A percentile compares a stretch with the other conserved stretches of the same genome.
Evolutionary conservation across 35 echinoderm and acorn worm species (phyloP).

Genomic region (Heliocidaris erythrogramma): DNA sequence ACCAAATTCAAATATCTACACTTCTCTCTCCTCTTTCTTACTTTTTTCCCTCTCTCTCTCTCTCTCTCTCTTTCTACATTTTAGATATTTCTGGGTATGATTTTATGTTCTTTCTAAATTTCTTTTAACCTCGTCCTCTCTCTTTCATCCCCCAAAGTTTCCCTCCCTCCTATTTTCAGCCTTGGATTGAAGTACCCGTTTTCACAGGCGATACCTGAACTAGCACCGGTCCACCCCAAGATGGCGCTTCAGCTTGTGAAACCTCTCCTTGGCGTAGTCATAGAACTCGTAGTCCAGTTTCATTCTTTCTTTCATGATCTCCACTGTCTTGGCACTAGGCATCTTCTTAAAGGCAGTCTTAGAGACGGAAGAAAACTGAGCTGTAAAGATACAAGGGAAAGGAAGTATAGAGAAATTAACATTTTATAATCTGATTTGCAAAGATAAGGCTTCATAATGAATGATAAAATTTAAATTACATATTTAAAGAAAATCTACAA

Average conservation of each 20-base stretch:
- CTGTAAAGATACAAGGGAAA: slow-evolving; percentile 36
- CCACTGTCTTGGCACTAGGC: slow-evolving; percentile 47
- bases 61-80: no score
- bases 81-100: no score
- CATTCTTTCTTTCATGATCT: slow-evolving; percentile 60
- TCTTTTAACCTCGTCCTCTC: no score
- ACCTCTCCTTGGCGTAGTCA: slow-evolving; percentile 63
- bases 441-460: neutral
- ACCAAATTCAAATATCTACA: no score
- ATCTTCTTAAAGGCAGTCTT: slow-evolving; percentile 66
- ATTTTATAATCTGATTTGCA: neutral
- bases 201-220: neutral
- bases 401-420: neutral
- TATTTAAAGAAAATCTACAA: neutral
- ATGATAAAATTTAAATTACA: neutral
- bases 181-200: neutral
- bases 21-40: no score
- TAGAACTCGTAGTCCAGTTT: slow-evolving; percentile 73
- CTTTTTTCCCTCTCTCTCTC: no score
- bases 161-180: neutral
- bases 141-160: no score
- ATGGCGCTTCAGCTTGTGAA: slow-evolving; percentile 60
- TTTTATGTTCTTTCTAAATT: no score
- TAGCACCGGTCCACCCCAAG: slow-evolving; percentile 53
- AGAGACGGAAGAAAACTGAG: slow-evolving; percentile 44